Conservation (phyloP, 2,113 vertebrate genomes). For the Alces alces region DNA sequence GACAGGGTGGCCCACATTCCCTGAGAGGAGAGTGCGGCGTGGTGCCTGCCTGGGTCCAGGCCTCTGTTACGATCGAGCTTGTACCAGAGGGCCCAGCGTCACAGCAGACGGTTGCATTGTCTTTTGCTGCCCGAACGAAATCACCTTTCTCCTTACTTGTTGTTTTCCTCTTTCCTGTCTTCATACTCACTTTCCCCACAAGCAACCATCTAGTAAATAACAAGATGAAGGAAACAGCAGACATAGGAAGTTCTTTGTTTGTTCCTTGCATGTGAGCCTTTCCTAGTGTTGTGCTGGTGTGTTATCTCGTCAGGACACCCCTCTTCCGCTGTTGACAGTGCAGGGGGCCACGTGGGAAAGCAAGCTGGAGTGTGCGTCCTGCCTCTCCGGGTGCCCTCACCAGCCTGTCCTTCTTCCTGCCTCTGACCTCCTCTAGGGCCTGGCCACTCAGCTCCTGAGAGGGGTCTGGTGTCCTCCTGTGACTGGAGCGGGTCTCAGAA, state of each 20-base stretch:
- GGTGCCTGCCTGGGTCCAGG: neutral
- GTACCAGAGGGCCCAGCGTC: neutral
- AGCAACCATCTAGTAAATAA: neutral
- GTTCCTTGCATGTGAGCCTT: neutral
- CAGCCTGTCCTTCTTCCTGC: neutral
- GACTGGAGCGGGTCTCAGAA: neutral
- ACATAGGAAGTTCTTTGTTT: neutral
- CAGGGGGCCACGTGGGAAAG: rapidly evolving
- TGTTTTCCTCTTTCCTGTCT: neutral
- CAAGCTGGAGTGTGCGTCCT: neutral
- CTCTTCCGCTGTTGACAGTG: neutral
- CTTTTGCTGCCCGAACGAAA: neutral
- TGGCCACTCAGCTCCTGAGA: neutral
- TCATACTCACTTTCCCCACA: too few species aligned
- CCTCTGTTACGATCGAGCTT: rapidly evolving
- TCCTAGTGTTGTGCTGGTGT: too few species aligned
- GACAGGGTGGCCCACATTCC: neutral
- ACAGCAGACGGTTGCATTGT: rapidly evolving
- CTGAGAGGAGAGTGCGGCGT: rapidly evolving
- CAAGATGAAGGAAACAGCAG: neutral
- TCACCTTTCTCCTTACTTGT: neutral
- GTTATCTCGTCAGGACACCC: neutral
- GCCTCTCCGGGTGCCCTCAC: neutral
- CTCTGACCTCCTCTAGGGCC: neutral
- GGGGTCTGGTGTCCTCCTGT: too few species aligned